Conservation (phyloP, 1,140 invertebrate species). For the Drosophila serrata region DNA sequence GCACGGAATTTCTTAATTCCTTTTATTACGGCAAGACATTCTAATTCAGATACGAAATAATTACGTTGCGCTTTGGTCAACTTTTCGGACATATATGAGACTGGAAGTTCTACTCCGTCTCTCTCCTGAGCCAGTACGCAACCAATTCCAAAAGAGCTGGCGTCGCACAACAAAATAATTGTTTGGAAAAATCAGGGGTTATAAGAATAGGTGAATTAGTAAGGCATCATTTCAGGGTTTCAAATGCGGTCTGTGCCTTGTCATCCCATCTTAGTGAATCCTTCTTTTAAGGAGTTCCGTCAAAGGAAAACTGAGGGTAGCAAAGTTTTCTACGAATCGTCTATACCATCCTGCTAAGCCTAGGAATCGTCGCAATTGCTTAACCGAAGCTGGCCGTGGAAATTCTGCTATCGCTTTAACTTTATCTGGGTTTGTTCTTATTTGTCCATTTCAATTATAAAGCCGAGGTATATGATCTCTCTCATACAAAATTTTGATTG, state of each 20-base stretch:
- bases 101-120: not conserved
- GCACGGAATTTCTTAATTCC: no score
- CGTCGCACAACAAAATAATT: not conserved
- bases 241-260: not conserved
- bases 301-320: not conserved
- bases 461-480: no score
- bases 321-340: not conserved
- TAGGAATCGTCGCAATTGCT: no score
- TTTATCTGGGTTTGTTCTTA: not conserved
- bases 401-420: not conserved
- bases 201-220: not conserved
- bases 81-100: not conserved
- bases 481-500: constrained; percentile 22
- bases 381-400: not conserved
- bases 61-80: no score
- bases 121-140: not conserved
- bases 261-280: not conserved
- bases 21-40: no score
- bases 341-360: not conserved
- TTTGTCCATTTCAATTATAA: not conserved
- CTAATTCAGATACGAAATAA: no score
- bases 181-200: not conserved
- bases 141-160: not conserved
- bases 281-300: not conserved
- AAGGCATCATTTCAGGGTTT: not conserved